These are phyloP conservation scores for Characodon lateralis DNA, from an alignment of 2,797 vertebrate genomes.

Conservation along the genomic window DNA sequence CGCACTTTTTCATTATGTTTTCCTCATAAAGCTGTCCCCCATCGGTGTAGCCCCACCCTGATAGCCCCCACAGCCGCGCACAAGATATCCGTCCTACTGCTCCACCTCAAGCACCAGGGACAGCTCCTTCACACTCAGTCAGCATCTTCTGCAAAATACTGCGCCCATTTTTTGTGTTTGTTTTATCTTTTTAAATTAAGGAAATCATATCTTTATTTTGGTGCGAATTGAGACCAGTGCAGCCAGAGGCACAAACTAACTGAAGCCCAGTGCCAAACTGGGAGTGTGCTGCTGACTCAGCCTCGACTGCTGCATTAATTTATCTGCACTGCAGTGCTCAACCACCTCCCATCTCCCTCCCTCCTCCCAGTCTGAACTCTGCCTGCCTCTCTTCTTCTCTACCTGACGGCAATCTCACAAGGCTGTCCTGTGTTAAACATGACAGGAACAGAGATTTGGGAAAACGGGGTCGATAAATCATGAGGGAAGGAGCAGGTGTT, in stretches of 20 bases:
- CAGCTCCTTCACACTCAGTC: constrained; percentile 36
- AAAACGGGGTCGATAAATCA: constrained; percentile 35
- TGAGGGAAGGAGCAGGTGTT: constrained; percentile 37
- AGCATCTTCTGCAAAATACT: too few species aligned
- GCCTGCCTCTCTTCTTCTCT: constrained; percentile 14
- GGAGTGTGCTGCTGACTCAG: constrained; percentile 85
- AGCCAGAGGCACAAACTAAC: constrained; percentile 43
- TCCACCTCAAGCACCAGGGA: constrained; percentile 54
- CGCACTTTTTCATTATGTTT: constrained; percentile 16
- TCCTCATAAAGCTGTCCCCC: background rate
- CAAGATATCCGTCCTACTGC: constrained; percentile 4
- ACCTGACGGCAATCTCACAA: constrained; percentile 54
- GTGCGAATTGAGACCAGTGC: background rate
- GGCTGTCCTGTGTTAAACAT: constrained; percentile 35
- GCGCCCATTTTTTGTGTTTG: background rate
- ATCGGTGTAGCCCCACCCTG: constrained; percentile 30
- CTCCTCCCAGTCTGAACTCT: constrained; percentile 31
- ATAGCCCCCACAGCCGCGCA: background rate
- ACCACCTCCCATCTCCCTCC: constrained; percentile 60
- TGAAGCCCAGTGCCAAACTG: constrained; percentile 73
- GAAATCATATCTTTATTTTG: constrained; percentile 18
- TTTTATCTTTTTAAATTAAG: background rate
- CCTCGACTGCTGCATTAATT: constrained; percentile 84
- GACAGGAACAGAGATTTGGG: constrained; percentile 15
- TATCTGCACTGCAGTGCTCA: constrained; percentile 87